Evolutionary conservation across 2,888 invertebrate genomes (phyloP).

Genomic region (Carcina quercana): DNA sequence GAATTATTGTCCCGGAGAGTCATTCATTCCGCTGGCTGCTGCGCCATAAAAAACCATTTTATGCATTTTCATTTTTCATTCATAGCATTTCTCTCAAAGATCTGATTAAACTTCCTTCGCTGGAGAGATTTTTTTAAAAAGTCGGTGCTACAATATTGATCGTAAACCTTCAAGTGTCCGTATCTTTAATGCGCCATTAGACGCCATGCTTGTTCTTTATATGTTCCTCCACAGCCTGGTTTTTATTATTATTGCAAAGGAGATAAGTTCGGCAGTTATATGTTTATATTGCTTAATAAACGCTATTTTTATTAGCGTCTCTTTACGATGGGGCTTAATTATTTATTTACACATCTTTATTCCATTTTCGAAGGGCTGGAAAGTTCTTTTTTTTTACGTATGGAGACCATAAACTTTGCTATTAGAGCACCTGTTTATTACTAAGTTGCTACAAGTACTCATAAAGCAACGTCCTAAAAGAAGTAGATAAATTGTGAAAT

Average conservation of each 20-base stretch:
- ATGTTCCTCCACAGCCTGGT: conserved; percentile 32
- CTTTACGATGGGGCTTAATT: background rate
- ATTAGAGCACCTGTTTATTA: too few relatives aligned
- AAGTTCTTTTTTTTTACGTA: too few relatives aligned
- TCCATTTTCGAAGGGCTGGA: background rate
- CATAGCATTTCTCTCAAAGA: too few relatives aligned
- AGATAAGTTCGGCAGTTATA: conserved; percentile 34
- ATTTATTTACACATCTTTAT: background rate
- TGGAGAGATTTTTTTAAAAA: conserved; percentile 21
- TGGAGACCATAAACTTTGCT: too few relatives aligned
- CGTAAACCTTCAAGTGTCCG: conserved; percentile 46
- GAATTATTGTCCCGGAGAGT: too few relatives aligned
- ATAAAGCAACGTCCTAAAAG: too few relatives aligned
- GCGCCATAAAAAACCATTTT: too few relatives aligned
- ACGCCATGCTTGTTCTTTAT: conserved; percentile 38
- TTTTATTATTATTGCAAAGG: conserved; percentile 44
- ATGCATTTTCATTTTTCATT: too few relatives aligned
- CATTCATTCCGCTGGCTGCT: too few relatives aligned
- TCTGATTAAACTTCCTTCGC: conserved; percentile 12
- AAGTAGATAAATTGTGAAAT: too few relatives aligned
- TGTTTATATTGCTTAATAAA: conserved; percentile 28
- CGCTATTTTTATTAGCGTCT: conserved; percentile 19
- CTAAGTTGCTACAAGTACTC: too few relatives aligned
- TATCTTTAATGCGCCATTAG: conserved; percentile 56
- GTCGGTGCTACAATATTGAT: conserved; percentile 22